phyloP scores from a whole-genome alignment of 2,888 invertebrate genomes.

The Nephrotoma flavescens region DNA sequence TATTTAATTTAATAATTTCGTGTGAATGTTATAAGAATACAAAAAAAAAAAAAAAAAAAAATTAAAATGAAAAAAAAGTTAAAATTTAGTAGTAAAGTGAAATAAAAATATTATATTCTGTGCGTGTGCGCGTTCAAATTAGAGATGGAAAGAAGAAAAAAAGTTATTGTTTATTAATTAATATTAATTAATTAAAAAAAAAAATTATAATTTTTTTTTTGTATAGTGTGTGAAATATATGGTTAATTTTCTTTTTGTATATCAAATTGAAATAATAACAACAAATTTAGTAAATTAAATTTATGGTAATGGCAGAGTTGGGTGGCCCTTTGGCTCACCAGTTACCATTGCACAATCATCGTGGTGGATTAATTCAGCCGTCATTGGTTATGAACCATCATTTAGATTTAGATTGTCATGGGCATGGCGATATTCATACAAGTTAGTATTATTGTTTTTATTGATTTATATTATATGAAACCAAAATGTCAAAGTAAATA shows the following conservation, averaged over 20 bases:
- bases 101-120: not conserved
- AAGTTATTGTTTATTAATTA: not conserved
- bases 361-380: constrained; percentile 43
- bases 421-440: constrained; percentile 29
- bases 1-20: not conserved
- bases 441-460: constrained; percentile 15
- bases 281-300: constrained; percentile 13
- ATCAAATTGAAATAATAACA: not conserved
- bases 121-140: not conserved
- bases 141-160: not conserved
- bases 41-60: not conserved
- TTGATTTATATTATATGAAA: not conserved
- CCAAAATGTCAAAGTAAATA: not conserved
- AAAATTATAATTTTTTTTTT: not conserved
- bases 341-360: constrained; percentile 40
- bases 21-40: not conserved
- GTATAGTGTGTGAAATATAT: not conserved
- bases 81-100: not conserved
- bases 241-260: not conserved
- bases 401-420: constrained; percentile 34
- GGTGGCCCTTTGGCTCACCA: constrained; percentile 50
- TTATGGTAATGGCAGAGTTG: constrained; percentile 51
- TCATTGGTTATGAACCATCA: constrained; percentile 45
- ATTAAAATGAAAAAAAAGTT: not conserved
- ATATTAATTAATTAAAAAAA: not conserved